Evolutionary conservation across 2,797 vertebrate species (phyloP).

Genomic region (Lepus townsendii): DNA sequence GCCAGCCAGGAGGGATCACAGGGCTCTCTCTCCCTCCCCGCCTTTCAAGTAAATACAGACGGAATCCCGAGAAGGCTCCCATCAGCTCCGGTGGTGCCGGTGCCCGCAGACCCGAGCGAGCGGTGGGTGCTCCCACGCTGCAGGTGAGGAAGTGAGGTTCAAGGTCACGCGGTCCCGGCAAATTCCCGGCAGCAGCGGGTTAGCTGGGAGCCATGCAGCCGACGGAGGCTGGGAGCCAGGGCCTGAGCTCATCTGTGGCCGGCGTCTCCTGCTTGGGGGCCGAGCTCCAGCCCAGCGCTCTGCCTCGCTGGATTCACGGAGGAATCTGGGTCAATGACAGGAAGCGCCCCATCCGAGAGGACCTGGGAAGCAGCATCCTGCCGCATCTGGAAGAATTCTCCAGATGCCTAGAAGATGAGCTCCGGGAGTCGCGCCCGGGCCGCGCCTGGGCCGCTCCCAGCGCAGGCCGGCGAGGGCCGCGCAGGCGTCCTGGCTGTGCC

Average conservation of each 20-base stretch:
- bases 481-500: rapidly evolving
- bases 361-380: neutral
- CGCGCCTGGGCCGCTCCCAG: neutral
- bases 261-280: rapidly evolving
- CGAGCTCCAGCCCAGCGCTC: neutral
- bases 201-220: neutral
- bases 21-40: no score
- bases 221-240: no score
- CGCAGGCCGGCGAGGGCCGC: rapidly evolving
- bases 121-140: no score
- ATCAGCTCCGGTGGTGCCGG: neutral
- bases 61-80: no score
- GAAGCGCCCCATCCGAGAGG: neutral
- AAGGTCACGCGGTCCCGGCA: neutral
- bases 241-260: rapidly evolving
- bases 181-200: neutral
- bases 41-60: no score
- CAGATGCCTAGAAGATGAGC: neutral
- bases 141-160: neutral
- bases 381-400: neutral
- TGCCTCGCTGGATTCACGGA: neutral
- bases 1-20: no score
- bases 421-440: neutral
- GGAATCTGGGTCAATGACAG: conserved; percentile 4
- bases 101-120: rapidly evolving